phyloP scores from a whole-genome alignment of 2,113 vertebrate genomes.

The Antechinus flavipes region DNA sequence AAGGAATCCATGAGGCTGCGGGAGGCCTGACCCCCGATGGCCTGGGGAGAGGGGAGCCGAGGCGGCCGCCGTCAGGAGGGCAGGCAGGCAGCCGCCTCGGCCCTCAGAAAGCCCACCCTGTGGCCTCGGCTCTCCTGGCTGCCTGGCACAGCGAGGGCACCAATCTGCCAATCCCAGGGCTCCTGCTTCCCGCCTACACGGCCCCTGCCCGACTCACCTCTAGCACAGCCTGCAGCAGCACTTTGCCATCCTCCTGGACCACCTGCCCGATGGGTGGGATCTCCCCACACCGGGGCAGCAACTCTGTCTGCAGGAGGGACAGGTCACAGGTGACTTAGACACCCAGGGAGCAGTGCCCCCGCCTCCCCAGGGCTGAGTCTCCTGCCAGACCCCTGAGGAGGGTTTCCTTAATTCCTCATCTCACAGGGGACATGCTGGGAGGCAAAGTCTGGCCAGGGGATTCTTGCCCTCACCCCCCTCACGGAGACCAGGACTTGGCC shows the following conservation, averaged over 20 bases:
- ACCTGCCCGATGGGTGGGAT: slow-evolving; percentile 92
- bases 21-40: slow-evolving; percentile 95
- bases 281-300: slow-evolving; percentile 95
- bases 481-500: background rate
- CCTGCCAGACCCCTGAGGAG: background rate
- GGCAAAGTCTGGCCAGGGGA: background rate
- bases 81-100: background rate
- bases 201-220: slow-evolving; percentile 88
- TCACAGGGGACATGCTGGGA: background rate
- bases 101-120: too few species aligned
- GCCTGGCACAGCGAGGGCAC: rapidly evolving
- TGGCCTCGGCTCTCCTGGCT: background rate
- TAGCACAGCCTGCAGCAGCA: slow-evolving; percentile 93
- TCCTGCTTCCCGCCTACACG: rapidly evolving
- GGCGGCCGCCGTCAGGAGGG: slow-evolving; percentile 4
- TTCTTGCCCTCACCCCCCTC: background rate
- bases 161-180: rapidly evolving
- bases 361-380: slow-evolving; percentile 21
- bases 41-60: slow-evolving; percentile 84
- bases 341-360: background rate
- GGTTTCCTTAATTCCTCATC: background rate
- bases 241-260: slow-evolving; percentile 93
- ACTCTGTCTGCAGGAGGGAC: slow-evolving; percentile 90
- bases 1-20: slow-evolving; percentile 98
- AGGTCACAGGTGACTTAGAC: background rate